phyloP scores from a whole-genome alignment of 2,797 vertebrate genomes.

The Phataginus tricuspis region DNA sequence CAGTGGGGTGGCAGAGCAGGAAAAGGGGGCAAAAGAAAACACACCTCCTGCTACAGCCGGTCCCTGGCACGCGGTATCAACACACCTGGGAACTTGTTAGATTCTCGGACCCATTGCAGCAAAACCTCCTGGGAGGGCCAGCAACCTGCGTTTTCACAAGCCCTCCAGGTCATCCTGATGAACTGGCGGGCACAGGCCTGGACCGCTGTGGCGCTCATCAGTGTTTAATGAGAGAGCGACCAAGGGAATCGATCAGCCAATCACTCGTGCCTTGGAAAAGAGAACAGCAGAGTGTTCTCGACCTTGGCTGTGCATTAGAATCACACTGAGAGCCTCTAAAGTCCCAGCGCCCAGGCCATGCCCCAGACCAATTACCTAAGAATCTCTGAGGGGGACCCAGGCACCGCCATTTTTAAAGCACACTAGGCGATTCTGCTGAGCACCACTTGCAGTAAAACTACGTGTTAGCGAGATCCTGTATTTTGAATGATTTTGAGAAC shows the following conservation, averaged over 20 bases:
- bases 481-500: neutral
- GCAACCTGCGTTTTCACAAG: neutral
- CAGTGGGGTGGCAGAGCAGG: too few species aligned
- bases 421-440: neutral
- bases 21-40: neutral
- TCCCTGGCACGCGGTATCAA: too few species aligned
- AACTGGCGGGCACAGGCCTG: accelerated
- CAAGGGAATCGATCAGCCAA: neutral
- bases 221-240: neutral
- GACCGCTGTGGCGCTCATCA: neutral
- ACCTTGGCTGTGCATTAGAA: neutral
- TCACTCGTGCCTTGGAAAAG: neutral
- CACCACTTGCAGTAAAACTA: neutral
- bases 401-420: neutral
- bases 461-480: neutral
- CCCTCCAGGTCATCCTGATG: neutral
- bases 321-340: neutral
- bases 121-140: neutral
- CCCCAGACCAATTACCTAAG: neutral
- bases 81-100: neutral
- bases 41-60: too few species aligned
- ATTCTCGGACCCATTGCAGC: neutral
- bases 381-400: neutral
- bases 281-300: neutral
- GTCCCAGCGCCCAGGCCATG: accelerated